Base-by-base conservation (phyloP, 2,113 vertebrate genomes). In the Melospiza georgiana region DNA sequence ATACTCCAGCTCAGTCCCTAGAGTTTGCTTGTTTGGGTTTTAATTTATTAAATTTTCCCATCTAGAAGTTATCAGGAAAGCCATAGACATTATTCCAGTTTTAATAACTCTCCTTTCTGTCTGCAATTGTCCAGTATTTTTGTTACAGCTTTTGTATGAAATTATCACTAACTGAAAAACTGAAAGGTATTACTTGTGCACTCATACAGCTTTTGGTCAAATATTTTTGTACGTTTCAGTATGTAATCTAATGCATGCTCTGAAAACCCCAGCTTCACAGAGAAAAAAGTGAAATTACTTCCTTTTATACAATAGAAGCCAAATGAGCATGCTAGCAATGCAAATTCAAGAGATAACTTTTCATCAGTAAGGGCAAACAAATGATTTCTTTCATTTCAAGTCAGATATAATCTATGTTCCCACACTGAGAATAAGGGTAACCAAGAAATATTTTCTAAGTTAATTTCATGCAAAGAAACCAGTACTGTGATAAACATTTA, bases 341-440 rank as follows among this genome's bases (percentile, higher is more conserved):
- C 44, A 87, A 92, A 61, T 69, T 6, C 63, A 80, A 43, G 77
- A 66, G 87, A 90, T 90, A 87, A 85, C 23, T 87, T 80, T 92
- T 80, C 68, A 4, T 66, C 91, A 91, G 43, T 66, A 74, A 61
- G 10, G 31, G 81, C 46, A 85, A 96, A 91, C 63, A 95, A 95
- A 63, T 63, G n/a, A 33, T 78, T 93, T 91, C 87, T 84, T 88
- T 93, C 86, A 95, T 93, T 95, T 89, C 39, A 92, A 95, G 59
- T 85, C 41, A 84, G 81, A 91, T 94, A 73, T 82, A 87, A 96
- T 94, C 84, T 83, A 16, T 21, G 87, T 96, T 96, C 79, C 80
- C 94, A 86, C 52, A 65, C 51, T 74, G 69, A 96, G 66, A 91
- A 94, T 88, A 54, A 81, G 67, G 25, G 41, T 81, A 94, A 91